Evolutionary conservation across 2,888 invertebrate species (phyloP).

Genomic region (Gymnosoma rotundatum): DNA sequence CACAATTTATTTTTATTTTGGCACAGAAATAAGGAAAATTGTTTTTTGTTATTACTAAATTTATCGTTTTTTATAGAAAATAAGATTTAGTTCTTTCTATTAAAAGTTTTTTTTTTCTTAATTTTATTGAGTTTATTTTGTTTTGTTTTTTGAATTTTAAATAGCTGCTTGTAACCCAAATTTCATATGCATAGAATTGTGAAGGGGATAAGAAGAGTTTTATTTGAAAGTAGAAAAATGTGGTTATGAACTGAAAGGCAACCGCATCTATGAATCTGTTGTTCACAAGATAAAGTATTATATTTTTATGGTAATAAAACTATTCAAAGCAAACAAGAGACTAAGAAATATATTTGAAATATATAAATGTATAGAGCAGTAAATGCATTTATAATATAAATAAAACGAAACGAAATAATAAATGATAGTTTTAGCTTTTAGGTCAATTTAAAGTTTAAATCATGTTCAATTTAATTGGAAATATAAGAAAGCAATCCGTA

Average conservation of each 20-base stretch:
- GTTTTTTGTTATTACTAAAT: background rate
- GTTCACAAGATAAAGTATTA: constrained; percentile 60
- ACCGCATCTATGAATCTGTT: constrained; percentile 55
- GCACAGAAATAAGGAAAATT: background rate
- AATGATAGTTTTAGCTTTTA: constrained; percentile 3
- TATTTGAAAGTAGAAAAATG: constrained; percentile 35
- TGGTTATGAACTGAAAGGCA: constrained; percentile 23
- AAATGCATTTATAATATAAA: background rate
- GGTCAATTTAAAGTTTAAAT: constrained; percentile 3
- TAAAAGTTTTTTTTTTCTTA: constrained; percentile 32
- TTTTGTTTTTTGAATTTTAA: constrained; percentile 53
- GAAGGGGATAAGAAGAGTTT: constrained; percentile 27
- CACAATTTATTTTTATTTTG: background rate
- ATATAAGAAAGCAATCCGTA: background rate
- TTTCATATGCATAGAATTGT: constrained; percentile 45
- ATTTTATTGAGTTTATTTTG: constrained; percentile 32
- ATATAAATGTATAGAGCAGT: background rate
- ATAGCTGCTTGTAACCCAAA: constrained; percentile 58
- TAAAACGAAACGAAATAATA: constrained; percentile 4
- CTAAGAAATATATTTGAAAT: background rate
- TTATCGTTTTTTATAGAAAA: constrained; percentile 18
- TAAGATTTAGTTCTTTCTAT: constrained; percentile 30
- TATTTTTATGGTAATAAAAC: constrained; percentile 33
- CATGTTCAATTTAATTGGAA: background rate
- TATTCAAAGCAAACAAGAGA: background rate